A percentile compares a stretch with the other conserved stretches of the same genome.
Conservation (phyloP, 2,888 invertebrate genomes). For the Zele albiditarsus region DNA sequence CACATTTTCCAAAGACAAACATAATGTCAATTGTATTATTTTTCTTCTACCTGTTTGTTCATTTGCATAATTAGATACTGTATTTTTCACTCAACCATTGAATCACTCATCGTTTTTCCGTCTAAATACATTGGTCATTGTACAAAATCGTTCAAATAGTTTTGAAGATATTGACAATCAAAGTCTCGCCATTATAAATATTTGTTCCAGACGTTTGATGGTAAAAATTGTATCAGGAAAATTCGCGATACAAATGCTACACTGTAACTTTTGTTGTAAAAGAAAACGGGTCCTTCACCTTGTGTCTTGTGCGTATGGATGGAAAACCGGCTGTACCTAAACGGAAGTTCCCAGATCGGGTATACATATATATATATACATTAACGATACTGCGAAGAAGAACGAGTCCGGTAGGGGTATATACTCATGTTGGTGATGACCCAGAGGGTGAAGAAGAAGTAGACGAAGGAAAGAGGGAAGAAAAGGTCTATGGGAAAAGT, state of each 20-base stretch:
- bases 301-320: not conserved
- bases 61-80: no score
- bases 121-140: no score
- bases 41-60: no score
- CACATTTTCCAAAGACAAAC: no score
- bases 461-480: conserved; percentile 20
- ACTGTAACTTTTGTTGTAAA: not conserved
- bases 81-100: no score
- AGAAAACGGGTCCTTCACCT: conserved; percentile 40
- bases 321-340: conserved; percentile 58
- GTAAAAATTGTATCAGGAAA: not conserved
- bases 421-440: conserved; percentile 16
- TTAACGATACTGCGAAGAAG: conserved; percentile 41
- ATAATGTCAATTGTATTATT: no score
- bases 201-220: no score
- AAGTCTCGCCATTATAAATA: no score
- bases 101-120: no score
- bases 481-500: conserved; percentile 32
- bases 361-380: not conserved
- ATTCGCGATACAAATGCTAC: not conserved
- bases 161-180: no score
- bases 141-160: no score
- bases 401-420: conserved; percentile 31
- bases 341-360: conserved; percentile 52
- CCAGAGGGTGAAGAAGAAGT: conserved; percentile 19